A percentile compares a stretch with the other conserved stretches of the same genome.
Conservation (phyloP, 2,797 vertebrate genomes). For the Rhynchotus rufescens region DNA sequence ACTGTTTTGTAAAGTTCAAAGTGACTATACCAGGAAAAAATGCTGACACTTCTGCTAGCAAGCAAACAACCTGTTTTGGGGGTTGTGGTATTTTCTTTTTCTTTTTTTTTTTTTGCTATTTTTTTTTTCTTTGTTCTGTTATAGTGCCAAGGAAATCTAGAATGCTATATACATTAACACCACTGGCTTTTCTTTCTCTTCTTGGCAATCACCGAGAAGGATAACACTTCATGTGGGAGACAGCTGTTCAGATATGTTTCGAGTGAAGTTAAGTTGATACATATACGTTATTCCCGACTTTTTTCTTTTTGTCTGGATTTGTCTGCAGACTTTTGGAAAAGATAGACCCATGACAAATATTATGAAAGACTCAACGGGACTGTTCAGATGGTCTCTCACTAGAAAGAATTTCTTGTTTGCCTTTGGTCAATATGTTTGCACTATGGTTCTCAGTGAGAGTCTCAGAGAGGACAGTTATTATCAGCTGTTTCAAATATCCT, state of each 20-base stretch:
- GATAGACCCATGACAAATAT: neutral
- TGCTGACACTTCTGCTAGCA: neutral
- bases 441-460: neutral
- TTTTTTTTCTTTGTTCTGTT: constrained; percentile 22
- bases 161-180: constrained; percentile 27
- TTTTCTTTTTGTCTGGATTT: neutral
- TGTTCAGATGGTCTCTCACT: neutral
- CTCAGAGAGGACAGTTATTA: neutral
- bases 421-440: neutral
- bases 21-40: neutral
- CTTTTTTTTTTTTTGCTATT: neutral
- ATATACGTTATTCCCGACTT: neutral
- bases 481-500: neutral
- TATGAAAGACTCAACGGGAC: neutral
- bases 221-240: constrained; percentile 57
- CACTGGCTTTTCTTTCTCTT: constrained; percentile 37
- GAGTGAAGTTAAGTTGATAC: constrained; percentile 41
- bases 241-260: constrained; percentile 66
- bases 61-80: neutral
- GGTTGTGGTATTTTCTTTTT: neutral
- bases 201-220: constrained; percentile 32
- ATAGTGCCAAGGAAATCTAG: neutral
- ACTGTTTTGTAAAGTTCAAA: neutral
- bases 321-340: neutral
- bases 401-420: neutral